phyloP scores from a whole-genome alignment of 1,140 invertebrate species.

The Drosophila sturtevanti region DNA sequence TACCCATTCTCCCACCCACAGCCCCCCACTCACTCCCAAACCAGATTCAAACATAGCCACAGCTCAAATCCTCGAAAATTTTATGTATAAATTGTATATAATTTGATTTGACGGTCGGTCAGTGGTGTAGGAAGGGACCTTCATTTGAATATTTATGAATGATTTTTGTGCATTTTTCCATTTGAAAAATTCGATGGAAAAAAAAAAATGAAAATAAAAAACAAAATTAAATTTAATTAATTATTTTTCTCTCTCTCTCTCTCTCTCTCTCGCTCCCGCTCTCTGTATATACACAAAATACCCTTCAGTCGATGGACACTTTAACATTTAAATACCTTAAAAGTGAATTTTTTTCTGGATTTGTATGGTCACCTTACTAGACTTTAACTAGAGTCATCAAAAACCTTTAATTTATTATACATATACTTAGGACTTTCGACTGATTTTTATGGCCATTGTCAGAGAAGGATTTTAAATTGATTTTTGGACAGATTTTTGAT shows the following conservation, averaged over 20 bases:
- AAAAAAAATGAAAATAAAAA: neutral
- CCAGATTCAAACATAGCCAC: neutral
- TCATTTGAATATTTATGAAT: constrained; percentile 77
- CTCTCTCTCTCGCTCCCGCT: neutral
- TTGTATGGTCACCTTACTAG: too few species aligned
- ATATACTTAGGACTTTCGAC: too few species aligned
- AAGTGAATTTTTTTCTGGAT: too few species aligned
- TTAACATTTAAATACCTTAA: too few species aligned
- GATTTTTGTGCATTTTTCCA: constrained; percentile 22
- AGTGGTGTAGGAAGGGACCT: constrained; percentile 43
- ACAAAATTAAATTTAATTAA: constrained; percentile 8
- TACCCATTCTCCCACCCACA: neutral
- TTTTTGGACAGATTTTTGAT: too few species aligned
- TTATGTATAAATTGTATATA: constrained; percentile 67
- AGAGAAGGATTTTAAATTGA: too few species aligned
- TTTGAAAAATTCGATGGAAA: constrained; percentile 8
- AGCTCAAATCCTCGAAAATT: constrained; percentile 29
- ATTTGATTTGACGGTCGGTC: constrained; percentile 62
- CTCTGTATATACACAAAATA: too few species aligned
- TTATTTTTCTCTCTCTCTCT: constrained; percentile 9
- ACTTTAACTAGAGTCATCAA: too few species aligned
- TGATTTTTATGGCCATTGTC: too few species aligned
- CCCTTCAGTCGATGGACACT: too few species aligned
- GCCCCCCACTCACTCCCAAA: neutral
- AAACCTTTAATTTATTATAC: too few species aligned